Evolutionary conservation across 2,113 vertebrate species (phyloP).

Genomic region (Hypanus sabinus): DNA sequence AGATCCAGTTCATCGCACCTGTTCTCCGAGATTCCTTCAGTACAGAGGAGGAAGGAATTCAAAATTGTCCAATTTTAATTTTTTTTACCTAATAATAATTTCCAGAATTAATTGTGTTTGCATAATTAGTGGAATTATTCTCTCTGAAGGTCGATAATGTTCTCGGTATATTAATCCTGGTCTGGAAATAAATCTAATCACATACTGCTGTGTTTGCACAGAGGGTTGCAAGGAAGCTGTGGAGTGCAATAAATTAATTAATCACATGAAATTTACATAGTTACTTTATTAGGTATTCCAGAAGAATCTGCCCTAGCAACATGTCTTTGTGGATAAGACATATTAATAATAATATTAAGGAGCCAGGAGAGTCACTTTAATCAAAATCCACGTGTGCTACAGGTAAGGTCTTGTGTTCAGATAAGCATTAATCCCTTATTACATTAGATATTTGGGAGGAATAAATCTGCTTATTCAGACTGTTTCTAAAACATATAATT

Average conservation of each 20-base stretch:
- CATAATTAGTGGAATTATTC: constrained; percentile 21
- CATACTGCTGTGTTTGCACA: constrained; percentile 29
- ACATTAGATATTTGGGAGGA: background rate
- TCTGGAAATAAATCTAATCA: constrained; percentile 27
- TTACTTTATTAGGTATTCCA: constrained; percentile 34
- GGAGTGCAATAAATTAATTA: constrained; percentile 36
- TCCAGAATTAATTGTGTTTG: constrained; percentile 34
- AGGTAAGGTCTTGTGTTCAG: constrained; percentile 6
- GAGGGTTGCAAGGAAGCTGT: background rate
- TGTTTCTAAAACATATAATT: background rate
- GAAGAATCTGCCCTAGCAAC: background rate
- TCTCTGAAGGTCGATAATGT: constrained; percentile 33
- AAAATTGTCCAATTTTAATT: constrained; percentile 13
- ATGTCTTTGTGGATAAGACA: background rate
- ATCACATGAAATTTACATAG: constrained; percentile 34
- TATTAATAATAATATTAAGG: background rate
- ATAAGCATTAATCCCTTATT: constrained; percentile 13
- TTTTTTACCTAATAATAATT: constrained; percentile 35
- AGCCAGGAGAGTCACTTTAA: background rate
- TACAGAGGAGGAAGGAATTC: background rate
- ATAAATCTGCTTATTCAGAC: background rate
- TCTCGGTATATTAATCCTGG: constrained; percentile 32
- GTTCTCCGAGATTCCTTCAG: background rate
- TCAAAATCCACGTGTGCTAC: constrained; percentile 24
- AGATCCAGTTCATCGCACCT: background rate